Conservation (phyloP, 2,797 vertebrate genomes). For the Fratercula arctica region DNA sequence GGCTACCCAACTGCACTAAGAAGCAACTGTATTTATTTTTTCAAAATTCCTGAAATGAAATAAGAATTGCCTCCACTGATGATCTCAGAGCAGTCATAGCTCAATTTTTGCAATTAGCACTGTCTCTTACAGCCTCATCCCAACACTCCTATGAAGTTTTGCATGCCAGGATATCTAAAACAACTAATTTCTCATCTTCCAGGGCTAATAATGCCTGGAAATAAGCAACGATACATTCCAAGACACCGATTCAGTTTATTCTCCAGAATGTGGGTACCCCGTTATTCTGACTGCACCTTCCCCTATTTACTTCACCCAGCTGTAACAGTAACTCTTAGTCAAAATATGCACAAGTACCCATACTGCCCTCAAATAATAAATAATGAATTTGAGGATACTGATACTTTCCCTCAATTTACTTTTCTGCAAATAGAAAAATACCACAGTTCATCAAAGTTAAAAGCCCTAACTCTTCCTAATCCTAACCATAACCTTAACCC, state of each 20-base stretch:
- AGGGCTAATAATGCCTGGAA: neutral
- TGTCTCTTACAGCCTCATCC: neutral
- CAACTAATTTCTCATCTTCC: neutral
- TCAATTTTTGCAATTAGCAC: neutral
- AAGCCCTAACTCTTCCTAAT: conserved; percentile 27
- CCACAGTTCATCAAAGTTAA: neutral
- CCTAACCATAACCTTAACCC: conserved; percentile 3
- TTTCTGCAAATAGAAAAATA: neutral
- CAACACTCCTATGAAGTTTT: neutral
- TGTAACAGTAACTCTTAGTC: neutral
- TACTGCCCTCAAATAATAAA: neutral
- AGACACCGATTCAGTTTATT: neutral
- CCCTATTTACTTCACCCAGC: neutral
- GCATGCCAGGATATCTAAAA: neutral
- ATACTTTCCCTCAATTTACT: neutral
- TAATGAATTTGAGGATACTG: neutral
- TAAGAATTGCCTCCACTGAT: neutral
- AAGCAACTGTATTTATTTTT: neutral
- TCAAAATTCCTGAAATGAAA: neutral
- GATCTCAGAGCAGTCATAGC: neutral
- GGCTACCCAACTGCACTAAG: neutral
- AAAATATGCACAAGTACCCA: neutral
- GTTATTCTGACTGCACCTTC: neutral
- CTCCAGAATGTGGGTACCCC: neutral
- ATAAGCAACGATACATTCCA: neutral